These are phyloP conservation scores for Thereva nobilitata DNA, from an alignment of 2,888 invertebrate genomes.

Conservation along the genomic window DNA sequence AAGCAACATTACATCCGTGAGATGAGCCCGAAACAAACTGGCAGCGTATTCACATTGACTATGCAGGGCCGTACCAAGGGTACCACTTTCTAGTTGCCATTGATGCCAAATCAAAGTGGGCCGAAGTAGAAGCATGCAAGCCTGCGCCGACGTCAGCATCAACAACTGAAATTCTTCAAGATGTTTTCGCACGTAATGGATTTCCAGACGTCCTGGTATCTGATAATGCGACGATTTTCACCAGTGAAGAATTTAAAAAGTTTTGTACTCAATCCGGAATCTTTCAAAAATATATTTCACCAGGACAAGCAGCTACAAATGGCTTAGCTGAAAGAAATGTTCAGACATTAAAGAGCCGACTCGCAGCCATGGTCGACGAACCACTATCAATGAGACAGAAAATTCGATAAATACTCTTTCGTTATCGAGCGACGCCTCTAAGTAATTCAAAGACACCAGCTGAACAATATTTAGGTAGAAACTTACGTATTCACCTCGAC, in stretches of 20 bases:
- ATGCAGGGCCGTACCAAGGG: constrained; percentile 34
- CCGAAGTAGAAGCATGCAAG: constrained; percentile 18
- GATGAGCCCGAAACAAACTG: too few relatives aligned
- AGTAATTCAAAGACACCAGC: too few relatives aligned
- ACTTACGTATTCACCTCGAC: too few relatives aligned
- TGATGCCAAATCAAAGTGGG: constrained; percentile 19
- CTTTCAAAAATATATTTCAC: too few relatives aligned
- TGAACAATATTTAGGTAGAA: too few relatives aligned
- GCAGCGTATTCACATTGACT: constrained; percentile 38
- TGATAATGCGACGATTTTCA: constrained; percentile 36
- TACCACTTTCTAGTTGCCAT: constrained; percentile 19
- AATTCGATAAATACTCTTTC: too few relatives aligned
- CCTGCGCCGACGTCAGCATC: constrained; percentile 29
- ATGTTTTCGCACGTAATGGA: constrained; percentile 31
- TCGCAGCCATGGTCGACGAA: too few relatives aligned
- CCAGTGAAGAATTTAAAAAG: constrained; percentile 13
- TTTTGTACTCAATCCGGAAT: neutral
- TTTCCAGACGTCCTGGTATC: constrained; percentile 30
- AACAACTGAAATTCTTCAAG: constrained; percentile 25
- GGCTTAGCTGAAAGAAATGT: too few relatives aligned
- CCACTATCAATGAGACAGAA: too few relatives aligned
- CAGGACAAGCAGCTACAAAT: too few relatives aligned
- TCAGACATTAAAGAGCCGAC: too few relatives aligned
- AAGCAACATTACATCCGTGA: constrained; percentile 26
- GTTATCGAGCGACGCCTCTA: too few relatives aligned